phyloP scores from a whole-genome alignment of 37 sponge, comb jelly and placozoan species.

The Ephydatia muelleri region DNA sequence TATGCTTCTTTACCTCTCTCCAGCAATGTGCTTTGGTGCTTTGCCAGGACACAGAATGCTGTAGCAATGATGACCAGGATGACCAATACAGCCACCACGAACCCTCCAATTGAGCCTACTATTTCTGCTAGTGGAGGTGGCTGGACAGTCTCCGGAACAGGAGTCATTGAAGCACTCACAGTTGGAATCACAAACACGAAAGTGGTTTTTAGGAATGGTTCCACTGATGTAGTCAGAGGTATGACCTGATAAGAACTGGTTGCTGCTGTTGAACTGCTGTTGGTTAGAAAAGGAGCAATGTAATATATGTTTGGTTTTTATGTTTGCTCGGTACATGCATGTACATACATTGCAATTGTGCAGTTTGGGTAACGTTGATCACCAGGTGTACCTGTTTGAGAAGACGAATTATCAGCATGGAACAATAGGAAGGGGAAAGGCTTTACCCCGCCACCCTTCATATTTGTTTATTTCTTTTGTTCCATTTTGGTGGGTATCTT shows the following conservation, averaged over 20 bases:
- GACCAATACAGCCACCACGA: background rate
- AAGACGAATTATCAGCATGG: too few relatives aligned
- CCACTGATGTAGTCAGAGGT: background rate
- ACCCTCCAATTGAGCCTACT: background rate
- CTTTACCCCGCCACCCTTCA: too few relatives aligned
- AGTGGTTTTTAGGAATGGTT: background rate
- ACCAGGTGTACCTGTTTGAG: background rate
- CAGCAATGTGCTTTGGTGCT: background rate
- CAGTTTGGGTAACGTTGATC: background rate
- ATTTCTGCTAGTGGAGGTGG: background rate
- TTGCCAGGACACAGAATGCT: background rate
- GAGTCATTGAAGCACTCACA: background rate
- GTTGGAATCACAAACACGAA: background rate
- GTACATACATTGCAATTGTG: background rate
- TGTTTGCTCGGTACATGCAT: too few relatives aligned
- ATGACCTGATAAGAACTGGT: background rate
- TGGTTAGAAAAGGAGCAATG: too few relatives aligned
- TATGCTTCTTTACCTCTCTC: background rate
- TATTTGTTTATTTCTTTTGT: too few relatives aligned
- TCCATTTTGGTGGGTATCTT: too few relatives aligned
- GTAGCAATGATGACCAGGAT: background rate
- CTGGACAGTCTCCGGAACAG: background rate
- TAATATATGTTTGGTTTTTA: too few relatives aligned
- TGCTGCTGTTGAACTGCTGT: background rate
- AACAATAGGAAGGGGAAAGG: too few relatives aligned